Evolutionary conservation across 2,113 vertebrate species (phyloP).

Genomic region (Dendrocopos noguchii): DNA sequence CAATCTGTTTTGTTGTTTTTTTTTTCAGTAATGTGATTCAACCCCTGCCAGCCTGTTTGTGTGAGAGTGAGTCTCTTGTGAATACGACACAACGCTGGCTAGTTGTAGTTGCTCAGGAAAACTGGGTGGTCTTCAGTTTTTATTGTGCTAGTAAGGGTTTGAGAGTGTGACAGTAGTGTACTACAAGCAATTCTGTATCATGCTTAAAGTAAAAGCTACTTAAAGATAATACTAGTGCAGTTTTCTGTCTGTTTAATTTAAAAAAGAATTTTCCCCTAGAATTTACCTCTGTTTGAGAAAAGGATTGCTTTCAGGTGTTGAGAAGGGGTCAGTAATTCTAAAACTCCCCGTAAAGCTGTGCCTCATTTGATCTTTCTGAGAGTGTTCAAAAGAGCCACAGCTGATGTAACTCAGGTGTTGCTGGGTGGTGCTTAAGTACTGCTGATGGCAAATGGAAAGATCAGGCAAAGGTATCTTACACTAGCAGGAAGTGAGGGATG

Average conservation of each 20-base stretch:
- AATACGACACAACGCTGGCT: neutral
- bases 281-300: neutral
- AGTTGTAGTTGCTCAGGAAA: neutral
- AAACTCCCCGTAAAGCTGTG: neutral
- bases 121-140: constrained; percentile 22
- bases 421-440: neutral
- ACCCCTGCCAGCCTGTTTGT: accelerated
- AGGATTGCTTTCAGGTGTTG: neutral
- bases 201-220: neutral
- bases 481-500: neutral
- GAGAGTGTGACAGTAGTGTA: neutral
- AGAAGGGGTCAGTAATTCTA: neutral
- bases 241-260: neutral
- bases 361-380: neutral
- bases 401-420: accelerated
- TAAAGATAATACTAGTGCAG: neutral
- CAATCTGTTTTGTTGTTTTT: neutral
- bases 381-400: neutral
- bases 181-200: neutral
- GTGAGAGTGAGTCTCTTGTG: neutral
- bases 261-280: neutral
- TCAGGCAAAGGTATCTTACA: neutral
- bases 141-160: neutral
- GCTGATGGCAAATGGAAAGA: neutral
- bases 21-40: neutral